Percentiles rank a stretch among this genome's conserved stretches.
These are phyloP conservation scores for Montipora capitata DNA, from an alignment of 92 coral and sea anemone species.

Conservation along the genomic window DNA sequence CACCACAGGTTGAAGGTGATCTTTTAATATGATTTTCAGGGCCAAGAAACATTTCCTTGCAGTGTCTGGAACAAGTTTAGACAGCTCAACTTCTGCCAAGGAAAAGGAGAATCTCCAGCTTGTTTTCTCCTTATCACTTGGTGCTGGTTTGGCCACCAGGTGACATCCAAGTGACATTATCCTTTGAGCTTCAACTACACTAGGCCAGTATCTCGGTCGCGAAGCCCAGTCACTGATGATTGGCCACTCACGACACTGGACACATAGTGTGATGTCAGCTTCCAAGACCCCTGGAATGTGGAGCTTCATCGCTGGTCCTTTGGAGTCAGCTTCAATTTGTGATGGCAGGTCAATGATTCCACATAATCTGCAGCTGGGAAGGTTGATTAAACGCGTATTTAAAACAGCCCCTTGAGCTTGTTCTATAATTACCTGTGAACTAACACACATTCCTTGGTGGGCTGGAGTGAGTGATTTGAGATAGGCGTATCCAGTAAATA, in stretches of 20 bases:
- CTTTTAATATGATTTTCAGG: slow-evolving; percentile 63
- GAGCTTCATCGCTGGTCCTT: slow-evolving; percentile 45
- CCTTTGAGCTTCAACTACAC: slow-evolving; percentile 53
- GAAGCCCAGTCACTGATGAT: slow-evolving; percentile 59
- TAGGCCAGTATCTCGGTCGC: slow-evolving; percentile 66
- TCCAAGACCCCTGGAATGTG: neutral
- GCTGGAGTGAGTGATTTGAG: slow-evolving; percentile 25
- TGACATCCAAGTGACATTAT: slow-evolving; percentile 68
- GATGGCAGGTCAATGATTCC: neutral
- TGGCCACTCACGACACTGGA: slow-evolving; percentile 70
- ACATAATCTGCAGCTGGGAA: slow-evolving; percentile 26
- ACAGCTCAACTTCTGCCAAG: slow-evolving; percentile 71
- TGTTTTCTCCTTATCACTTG: slow-evolving; percentile 20
- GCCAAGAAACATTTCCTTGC: slow-evolving; percentile 79
- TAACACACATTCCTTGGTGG: neutral
- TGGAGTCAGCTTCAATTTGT: neutral
- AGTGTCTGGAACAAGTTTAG: slow-evolving; percentile 62
- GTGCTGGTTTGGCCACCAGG: slow-evolving; percentile 60
- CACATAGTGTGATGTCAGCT: slow-evolving; percentile 49
- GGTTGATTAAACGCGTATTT: neutral
- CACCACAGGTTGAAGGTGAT: slow-evolving; percentile 56
- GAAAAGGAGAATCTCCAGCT: slow-evolving; percentile 80
- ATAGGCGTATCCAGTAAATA: slow-evolving; percentile 32
- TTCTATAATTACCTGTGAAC: neutral
- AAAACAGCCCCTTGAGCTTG: slow-evolving; percentile 16